These are phyloP conservation scores for Ectropis grisescens DNA, from an alignment of 1,140 invertebrate species.

Conservation along the genomic window DNA sequence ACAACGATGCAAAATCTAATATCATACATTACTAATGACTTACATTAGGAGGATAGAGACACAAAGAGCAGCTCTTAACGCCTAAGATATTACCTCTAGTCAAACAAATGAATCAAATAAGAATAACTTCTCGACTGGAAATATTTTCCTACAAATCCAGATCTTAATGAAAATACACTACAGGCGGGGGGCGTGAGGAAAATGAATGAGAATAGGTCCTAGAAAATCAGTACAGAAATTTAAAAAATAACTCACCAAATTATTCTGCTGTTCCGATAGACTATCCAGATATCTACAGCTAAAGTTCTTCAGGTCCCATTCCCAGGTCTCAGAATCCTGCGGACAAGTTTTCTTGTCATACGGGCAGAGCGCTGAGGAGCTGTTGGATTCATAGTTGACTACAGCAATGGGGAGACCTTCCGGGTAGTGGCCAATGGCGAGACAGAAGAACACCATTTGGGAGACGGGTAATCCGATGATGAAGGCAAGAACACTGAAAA, in stretches of 20 bases:
- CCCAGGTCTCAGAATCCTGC: conserved; percentile 36
- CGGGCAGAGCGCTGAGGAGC: conserved; percentile 62
- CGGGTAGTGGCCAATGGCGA: conserved; percentile 94
- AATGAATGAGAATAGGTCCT: too few relatives aligned
- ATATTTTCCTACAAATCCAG: too few relatives aligned
- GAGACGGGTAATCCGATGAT: conserved; percentile 92
- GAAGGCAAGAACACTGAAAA: conserved; percentile 85
- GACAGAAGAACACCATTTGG: conserved; percentile 94
- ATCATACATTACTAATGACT: too few relatives aligned
- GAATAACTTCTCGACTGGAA: too few relatives aligned
- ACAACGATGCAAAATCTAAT: too few relatives aligned
- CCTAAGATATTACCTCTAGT: too few relatives aligned
- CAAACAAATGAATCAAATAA: too few relatives aligned
- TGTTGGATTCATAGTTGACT: conserved; percentile 84
- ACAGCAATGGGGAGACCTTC: conserved; percentile 85
- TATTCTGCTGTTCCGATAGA: conserved; percentile 74
- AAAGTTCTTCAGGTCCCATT: conserved; percentile 74
- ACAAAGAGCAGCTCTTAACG: too few relatives aligned
- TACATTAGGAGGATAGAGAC: too few relatives aligned
- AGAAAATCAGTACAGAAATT: too few relatives aligned
- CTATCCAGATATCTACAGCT: conserved; percentile 84
- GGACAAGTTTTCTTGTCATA: conserved; percentile 71
- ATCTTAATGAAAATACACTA: too few relatives aligned
- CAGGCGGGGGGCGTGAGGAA: too few relatives aligned
- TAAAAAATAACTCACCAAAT: conserved; percentile 75